Evolutionary conservation across 2,113 vertebrate genomes (phyloP).

Genomic region (Cinclus cinclus): DNA sequence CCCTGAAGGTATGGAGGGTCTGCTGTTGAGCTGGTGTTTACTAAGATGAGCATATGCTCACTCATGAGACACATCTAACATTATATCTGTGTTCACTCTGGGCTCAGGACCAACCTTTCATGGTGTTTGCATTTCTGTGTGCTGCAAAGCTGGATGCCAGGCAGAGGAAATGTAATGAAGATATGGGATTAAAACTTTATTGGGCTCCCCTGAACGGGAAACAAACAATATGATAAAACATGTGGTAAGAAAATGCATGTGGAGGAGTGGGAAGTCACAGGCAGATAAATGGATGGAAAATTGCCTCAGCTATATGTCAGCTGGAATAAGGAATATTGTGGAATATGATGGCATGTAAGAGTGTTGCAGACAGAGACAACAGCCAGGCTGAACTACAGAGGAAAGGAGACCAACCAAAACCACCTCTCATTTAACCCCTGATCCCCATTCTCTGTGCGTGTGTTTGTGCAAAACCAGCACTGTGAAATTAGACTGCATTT

Average conservation of each 20-base stretch:
- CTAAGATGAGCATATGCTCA: not conserved
- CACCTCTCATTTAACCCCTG: not conserved
- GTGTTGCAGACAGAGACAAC: not conserved
- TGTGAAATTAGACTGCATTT: not conserved
- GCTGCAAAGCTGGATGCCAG: not conserved
- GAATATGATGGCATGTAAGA: not conserved
- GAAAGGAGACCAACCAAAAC: not conserved
- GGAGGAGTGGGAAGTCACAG: not conserved
- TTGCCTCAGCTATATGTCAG: not conserved
- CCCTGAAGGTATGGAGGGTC: not conserved
- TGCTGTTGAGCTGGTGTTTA: not conserved
- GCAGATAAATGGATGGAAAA: not conserved
- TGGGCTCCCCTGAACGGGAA: not conserved
- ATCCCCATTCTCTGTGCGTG: not conserved
- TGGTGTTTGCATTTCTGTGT: not conserved
- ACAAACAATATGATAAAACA: not conserved
- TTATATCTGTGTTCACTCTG: not conserved
- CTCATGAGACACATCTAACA: not conserved
- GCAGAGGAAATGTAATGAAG: not conserved
- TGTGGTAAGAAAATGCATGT: not conserved
- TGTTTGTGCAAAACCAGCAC: not conserved
- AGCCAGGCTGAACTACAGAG: not conserved
- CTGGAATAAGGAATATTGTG: not conserved
- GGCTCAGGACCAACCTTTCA: not conserved
- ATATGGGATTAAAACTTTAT: constrained; percentile 2